Evolutionary conservation across 2,113 vertebrate genomes (phyloP), one percentile per base, ranked within the genome.

Genomic region (Bucco capensis): DNA sequence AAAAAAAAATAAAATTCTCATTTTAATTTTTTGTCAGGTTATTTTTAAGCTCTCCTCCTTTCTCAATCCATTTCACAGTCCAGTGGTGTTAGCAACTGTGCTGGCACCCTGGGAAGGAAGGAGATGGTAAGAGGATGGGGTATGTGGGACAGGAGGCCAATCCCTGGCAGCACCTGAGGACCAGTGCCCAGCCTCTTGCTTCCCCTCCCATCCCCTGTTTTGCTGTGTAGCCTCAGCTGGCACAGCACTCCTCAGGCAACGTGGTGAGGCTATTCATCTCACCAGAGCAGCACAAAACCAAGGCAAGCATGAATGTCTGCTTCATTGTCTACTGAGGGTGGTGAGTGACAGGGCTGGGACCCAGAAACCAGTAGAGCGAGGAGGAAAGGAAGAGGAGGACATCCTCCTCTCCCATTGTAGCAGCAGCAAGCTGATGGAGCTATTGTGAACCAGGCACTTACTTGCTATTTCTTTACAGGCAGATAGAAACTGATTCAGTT

Each of bases 41-140:
- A 80, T 90, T 88, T 94, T 95, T 93, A 80, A 93, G 40, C 31
- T 90, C 86, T n/a, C 95, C 72, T 93, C 73, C 28, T 74, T 96
- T 92, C 46, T 84, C 51, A 40, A 37, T 71, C 66, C 3, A 0
- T 71, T 90, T 88, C 38, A 25, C 71, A 74, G 70, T 8, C 23
- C 14, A 21, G 6, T 2, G 9, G 37, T 8, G 1, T 74, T 54
- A 78, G 69, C 60, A 77, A 82, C 65, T 1, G 0, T 58, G 46
- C 61, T 87, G 74, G 37, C 21, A 58, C 16, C 37, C 28, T 0
- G 1, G 61, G 38, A 90, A 31, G 47, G 38, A 54, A 46, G 33
- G 50, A 65, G 54, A 14, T 0, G 0, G 14, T 19, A 56, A 37
- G 31, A 51, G 18, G 53, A 60, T 0, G 5, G n/a, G 40, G 79